Base-by-base conservation (phyloP, 2,113 vertebrate genomes). In the Chrysochloris asiatica region DNA sequence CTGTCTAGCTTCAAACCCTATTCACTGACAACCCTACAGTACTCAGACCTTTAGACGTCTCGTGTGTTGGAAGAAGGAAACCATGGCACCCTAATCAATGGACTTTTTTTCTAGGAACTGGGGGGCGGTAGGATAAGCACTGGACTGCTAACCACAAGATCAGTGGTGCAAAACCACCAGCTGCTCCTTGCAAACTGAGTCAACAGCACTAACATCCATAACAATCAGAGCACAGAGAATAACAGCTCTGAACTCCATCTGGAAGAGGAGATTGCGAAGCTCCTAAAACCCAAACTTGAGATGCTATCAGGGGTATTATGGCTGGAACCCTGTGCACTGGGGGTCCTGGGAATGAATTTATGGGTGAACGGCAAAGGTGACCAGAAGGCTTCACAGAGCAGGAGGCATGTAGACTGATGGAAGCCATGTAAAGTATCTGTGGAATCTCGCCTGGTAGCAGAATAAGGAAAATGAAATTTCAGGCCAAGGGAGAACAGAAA, bases 291-390 rank as follows among this genome's bases (percentile, higher is more conserved):
- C 67, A 56, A 45, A 52, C 36, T 30, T 41, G 41, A n/a, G 65
- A 41, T 9, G 69, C 59, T 0, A 3, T 0, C 36, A 50, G 9
- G 17, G 7, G 17, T n/a, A 14, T 8, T 4, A 41, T 2, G 65
- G 21, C 45, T 28, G 36, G 69, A 65, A 83, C 12, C 22, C 6
- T 8, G 4, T 4, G 30, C 30, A 24, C 2, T 4, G 24, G 47
- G 50, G 67, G 19, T 28, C 8, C 28, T 41, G 63, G 59, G 52
- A 28, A 83, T 67, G 28, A 61, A 83, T 17, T 77, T 75, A 38
- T 50, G 48, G 16, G 9, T 50, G 48, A 50, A 50, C 48, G 16
- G 48, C 9, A 50, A 50, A 50, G 48, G n/a, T n/a, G n/a, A 3
- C 65, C 72, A 41, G 36, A 72, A 76, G 59, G 24, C 36, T 77